These are phyloP conservation scores for Cercopithecus hamlyni DNA, from an alignment of 2,797 vertebrate species.

Conservation along the genomic window DNA sequence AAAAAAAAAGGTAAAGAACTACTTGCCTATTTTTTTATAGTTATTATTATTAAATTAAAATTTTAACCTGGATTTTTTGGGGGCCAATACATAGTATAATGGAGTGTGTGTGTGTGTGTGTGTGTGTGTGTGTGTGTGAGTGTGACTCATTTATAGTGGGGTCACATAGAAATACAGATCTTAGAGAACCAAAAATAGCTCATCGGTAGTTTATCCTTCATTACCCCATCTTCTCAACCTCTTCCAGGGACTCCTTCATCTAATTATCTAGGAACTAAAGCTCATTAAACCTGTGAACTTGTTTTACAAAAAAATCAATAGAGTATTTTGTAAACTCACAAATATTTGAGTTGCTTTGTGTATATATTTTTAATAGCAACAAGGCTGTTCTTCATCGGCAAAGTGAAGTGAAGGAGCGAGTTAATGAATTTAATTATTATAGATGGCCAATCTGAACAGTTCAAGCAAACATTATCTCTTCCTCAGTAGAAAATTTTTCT, in stretches of 20 bases:
- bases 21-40: neutral
- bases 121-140: neutral
- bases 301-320: conserved; percentile 20
- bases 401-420: neutral
- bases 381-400: neutral
- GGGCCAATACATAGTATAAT: neutral
- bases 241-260: neutral
- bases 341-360: conserved; percentile 12
- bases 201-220: neutral
- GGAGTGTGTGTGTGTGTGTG: no score
- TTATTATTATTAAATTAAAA: neutral
- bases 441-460: conserved; percentile 45
- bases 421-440: conserved; percentile 67
- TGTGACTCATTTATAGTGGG: neutral
- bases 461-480: conserved; percentile 64
- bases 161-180: neutral
- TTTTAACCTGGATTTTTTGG: neutral
- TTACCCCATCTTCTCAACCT: neutral
- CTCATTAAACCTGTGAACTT: neutral
- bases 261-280: neutral
- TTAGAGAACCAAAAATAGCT: neutral
- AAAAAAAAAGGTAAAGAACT: neutral
- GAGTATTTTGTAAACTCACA: conserved; percentile 24
- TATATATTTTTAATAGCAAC: conserved; percentile 20
- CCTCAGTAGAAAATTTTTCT: conserved; percentile 57